Evolutionary conservation across 2,888 invertebrate genomes (phyloP).

Genomic region (Brachyopa scutellaris): DNA sequence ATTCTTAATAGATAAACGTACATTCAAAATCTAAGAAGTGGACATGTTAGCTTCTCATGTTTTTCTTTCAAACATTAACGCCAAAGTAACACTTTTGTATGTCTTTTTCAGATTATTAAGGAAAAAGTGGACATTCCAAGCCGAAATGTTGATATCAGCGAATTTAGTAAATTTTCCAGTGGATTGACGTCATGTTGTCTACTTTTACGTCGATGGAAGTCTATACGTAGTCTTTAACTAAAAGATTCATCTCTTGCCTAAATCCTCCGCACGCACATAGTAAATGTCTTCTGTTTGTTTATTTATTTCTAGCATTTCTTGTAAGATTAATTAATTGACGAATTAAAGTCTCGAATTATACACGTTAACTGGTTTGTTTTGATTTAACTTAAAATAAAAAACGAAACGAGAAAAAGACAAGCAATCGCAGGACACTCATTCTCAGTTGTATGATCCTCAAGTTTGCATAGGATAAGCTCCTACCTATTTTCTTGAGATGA

Average conservation of each 20-base stretch:
- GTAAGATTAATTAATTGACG: conserved; percentile 46
- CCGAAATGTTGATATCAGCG: conserved; percentile 89
- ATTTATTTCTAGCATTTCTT: conserved; percentile 60
- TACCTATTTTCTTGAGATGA: too few species aligned
- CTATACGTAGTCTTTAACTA: conserved; percentile 80
- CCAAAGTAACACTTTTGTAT: too few species aligned
- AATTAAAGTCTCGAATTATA: conserved; percentile 65
- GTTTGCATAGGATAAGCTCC: too few species aligned
- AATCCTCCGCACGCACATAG: conserved; percentile 65
- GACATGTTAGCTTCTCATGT: too few species aligned
- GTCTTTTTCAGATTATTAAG: conserved; percentile 90
- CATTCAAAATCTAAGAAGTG: too few species aligned
- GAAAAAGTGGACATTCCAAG: conserved; percentile 92
- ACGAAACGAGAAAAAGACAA: too few species aligned
- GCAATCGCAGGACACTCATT: too few species aligned
- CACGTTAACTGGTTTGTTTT: conserved; percentile 45
- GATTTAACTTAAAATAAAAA: too few species aligned
- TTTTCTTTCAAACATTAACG: too few species aligned
- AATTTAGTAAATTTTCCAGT: conserved; percentile 89
- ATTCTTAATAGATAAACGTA: too few species aligned
- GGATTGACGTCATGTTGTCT: conserved; percentile 92
- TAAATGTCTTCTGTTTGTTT: conserved; percentile 65
- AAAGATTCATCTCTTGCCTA: conserved; percentile 27
- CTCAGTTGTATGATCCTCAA: too few species aligned
- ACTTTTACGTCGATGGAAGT: conserved; percentile 84